Conservation (phyloP, 1,140 invertebrate species). For the Achroia grisella region DNA sequence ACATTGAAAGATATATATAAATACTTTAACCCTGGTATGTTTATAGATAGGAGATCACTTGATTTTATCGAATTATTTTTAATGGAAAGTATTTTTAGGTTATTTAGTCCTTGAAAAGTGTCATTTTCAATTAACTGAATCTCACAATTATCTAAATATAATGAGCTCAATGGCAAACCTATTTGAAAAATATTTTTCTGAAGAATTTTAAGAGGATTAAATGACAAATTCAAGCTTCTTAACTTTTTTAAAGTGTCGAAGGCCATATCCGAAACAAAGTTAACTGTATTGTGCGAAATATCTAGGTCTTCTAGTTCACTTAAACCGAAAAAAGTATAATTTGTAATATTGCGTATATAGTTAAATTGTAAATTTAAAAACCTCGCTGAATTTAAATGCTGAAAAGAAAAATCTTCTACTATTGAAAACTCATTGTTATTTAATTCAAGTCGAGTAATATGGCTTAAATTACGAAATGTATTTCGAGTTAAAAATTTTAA, state of each 20-base stretch:
- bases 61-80: slow-evolving; percentile 82
- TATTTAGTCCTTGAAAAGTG: slow-evolving; percentile 75
- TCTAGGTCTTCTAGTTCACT: slow-evolving; percentile 81
- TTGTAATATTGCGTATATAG: slow-evolving; percentile 58
- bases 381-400: slow-evolving; percentile 43
- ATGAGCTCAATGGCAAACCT: slow-evolving; percentile 74
- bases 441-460: slow-evolving; percentile 44
- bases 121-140: slow-evolving; percentile 75
- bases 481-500: slow-evolving; percentile 55
- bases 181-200: slow-evolving; percentile 78
- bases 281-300: slow-evolving; percentile 77
- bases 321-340: slow-evolving; percentile 78
- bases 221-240: slow-evolving; percentile 78
- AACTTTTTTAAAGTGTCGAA: slow-evolving; percentile 79
- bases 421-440: slow-evolving; percentile 53
- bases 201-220: slow-evolving; percentile 77
- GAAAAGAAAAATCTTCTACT: slow-evolving; percentile 61
- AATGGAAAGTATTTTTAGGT: slow-evolving; percentile 77
- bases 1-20: slow-evolving; percentile 56
- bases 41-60: slow-evolving; percentile 78
- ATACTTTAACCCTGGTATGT: slow-evolving; percentile 79
- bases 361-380: slow-evolving; percentile 66
- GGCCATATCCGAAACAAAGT: slow-evolving; percentile 76
- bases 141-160: slow-evolving; percentile 76
- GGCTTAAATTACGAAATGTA: slow-evolving; percentile 49